phyloP scores from a whole-genome alignment of 2,888 invertebrate species.

The Drosophila siamana region DNA sequence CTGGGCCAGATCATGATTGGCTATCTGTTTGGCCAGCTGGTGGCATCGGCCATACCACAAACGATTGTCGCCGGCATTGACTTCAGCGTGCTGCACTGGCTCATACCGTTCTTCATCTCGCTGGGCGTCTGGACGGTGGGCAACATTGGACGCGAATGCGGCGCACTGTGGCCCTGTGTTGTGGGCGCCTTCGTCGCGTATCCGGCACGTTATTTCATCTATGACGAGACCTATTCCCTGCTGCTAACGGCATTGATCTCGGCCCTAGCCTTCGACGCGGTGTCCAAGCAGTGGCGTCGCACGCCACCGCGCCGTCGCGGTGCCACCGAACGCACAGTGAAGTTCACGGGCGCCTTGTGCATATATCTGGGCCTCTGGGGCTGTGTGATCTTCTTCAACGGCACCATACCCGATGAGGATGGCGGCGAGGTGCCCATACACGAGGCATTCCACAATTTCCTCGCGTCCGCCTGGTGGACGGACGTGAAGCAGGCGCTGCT shows the following conservation, averaged over 20 bases:
- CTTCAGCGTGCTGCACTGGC: slow-evolving; percentile 89
- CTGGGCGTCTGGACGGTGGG: slow-evolving; percentile 95
- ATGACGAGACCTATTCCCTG: slow-evolving; percentile 91
- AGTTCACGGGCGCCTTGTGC: slow-evolving; percentile 88
- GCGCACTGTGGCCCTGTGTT: slow-evolving; percentile 90
- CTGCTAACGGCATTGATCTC: slow-evolving; percentile 89
- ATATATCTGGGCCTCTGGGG: slow-evolving; percentile 91
- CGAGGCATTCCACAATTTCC: slow-evolving; percentile 95
- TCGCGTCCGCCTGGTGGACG: slow-evolving; percentile 95
- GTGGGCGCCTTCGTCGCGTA: slow-evolving; percentile 89
- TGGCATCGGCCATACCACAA: slow-evolving; percentile 91
- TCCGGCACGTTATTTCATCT: slow-evolving; percentile 90
- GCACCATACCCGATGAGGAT: slow-evolving; percentile 92
- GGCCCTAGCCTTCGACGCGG: slow-evolving; percentile 90
- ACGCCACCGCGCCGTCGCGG: slow-evolving; percentile 87
- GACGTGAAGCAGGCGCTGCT: slow-evolving; percentile 91
- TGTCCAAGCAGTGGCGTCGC: slow-evolving; percentile 92
- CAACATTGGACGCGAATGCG: slow-evolving; percentile 94
- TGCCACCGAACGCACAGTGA: slow-evolving; percentile 86
- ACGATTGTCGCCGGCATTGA: slow-evolving; percentile 90
- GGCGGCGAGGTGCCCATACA: slow-evolving; percentile 95
- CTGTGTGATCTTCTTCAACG: slow-evolving; percentile 94
- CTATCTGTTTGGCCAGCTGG: slow-evolving; percentile 92
- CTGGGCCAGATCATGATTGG: slow-evolving; percentile 91
- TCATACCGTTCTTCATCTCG: slow-evolving; percentile 90